These are phyloP conservation scores for Poeciliopsis occidentalis DNA, from an alignment of 2,113 vertebrate species.

Conservation along the genomic window DNA sequence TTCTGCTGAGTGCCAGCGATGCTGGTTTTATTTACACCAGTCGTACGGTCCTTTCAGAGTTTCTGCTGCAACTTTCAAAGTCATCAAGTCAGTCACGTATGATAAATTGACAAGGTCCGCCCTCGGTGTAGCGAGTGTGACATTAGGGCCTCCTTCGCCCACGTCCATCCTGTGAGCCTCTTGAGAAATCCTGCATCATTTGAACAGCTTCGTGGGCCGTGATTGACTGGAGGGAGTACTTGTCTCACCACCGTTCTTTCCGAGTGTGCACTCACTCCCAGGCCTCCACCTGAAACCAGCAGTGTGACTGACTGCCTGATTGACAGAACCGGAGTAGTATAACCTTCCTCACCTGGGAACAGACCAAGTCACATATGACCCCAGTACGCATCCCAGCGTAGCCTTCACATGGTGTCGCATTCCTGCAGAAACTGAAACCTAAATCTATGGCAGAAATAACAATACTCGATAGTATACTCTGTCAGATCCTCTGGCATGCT, in stretches of 20 bases:
- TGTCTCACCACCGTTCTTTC: constrained; percentile 39
- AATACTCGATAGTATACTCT: constrained; percentile 29
- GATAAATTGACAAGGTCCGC: constrained; percentile 57
- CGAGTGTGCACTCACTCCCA: constrained; percentile 26
- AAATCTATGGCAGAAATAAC: constrained; percentile 49
- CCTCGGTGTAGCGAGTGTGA: constrained; percentile 53
- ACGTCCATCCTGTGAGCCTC: constrained; percentile 46
- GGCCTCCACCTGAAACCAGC: constrained; percentile 27
- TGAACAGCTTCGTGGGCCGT: constrained; percentile 56
- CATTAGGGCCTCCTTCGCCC: constrained; percentile 54
- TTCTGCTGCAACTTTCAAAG: constrained; percentile 38
- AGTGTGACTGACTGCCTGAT: constrained; percentile 59
- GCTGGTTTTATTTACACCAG: constrained; percentile 72
- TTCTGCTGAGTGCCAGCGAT: constrained; percentile 55
- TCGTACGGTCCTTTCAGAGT: constrained; percentile 51
- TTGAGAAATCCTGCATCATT: constrained; percentile 64
- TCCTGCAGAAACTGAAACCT: constrained; percentile 30
- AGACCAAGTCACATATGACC: constrained; percentile 64
- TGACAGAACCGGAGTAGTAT: constrained; percentile 74
- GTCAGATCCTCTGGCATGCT: constrained; percentile 58
- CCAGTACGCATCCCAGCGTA: constrained; percentile 45
- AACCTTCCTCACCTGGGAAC: constrained; percentile 70
- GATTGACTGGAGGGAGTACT: constrained; percentile 68
- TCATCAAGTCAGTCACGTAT: constrained; percentile 47
- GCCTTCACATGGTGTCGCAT: constrained; percentile 41